Conservation (phyloP, 23 tunicate genomes). For the Pegea sp. region DNA sequence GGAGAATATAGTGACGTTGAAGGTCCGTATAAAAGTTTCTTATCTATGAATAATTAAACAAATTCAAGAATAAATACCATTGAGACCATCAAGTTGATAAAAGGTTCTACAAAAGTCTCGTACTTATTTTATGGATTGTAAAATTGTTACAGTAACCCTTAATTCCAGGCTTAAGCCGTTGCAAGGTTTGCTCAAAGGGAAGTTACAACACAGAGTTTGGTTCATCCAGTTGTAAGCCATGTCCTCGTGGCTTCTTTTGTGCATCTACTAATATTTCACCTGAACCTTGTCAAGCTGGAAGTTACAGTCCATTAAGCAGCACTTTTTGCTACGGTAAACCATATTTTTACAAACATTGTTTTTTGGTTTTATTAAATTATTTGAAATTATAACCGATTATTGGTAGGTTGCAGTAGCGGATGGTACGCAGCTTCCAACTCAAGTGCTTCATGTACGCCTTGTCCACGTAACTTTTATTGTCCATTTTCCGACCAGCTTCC, state of each 20-base stretch:
- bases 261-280: constrained; percentile 16
- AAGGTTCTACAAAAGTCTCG: no score
- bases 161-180: no score
- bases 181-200: constrained; percentile 51
- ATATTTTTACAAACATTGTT: neutral
- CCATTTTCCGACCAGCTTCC: constrained; percentile 11
- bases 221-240: constrained; percentile 14
- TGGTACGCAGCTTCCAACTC: constrained; percentile 27
- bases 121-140: no score
- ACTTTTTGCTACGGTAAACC: constrained; percentile 33
- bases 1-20: neutral
- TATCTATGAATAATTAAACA: no score
- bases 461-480: constrained; percentile 53
- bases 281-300: constrained; percentile 29
- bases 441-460: constrained; percentile 20
- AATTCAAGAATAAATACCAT: no score
- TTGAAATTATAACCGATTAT: no score
- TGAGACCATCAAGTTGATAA: no score
- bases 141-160: no score
- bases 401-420: constrained; percentile 69
- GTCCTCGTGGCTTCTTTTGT: constrained; percentile 71
- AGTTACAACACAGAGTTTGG: constrained; percentile 22
- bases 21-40: no score
- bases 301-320: constrained; percentile 36
- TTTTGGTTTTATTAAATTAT: neutral